A percentile compares a stretch with the other conserved stretches of the same genome.
These are phyloP conservation scores for Arctia plantaginis DNA, from an alignment of 2,888 invertebrate species.

Conservation along the genomic window DNA sequence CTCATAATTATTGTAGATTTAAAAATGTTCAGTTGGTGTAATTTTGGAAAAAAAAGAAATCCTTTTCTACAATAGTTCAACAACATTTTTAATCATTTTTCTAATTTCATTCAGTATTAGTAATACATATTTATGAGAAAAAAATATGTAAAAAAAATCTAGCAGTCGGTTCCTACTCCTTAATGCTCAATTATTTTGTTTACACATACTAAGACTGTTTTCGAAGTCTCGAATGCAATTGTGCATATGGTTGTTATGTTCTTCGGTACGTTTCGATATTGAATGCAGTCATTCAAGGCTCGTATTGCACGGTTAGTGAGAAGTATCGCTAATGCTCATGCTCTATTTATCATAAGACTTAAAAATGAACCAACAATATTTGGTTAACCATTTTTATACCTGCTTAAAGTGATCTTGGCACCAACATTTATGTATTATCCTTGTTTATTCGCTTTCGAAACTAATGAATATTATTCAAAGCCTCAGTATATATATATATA, in stretches of 20 bases:
- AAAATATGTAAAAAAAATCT: neutral
- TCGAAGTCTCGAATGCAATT: conserved; percentile 1
- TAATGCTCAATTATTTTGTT: conserved; percentile 1
- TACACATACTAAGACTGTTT: neutral
- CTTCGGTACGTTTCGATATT: conserved; percentile 44
- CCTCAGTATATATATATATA: neutral
- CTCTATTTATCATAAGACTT: conserved; percentile 56
- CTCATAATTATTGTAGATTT: neutral
- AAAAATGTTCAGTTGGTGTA: neutral
- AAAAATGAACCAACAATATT: conserved; percentile 23
- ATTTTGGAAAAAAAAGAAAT: neutral
- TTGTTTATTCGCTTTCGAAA: neutral
- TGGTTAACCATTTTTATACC: too few species aligned
- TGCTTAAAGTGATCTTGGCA: neutral
- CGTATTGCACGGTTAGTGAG: conserved; percentile 57
- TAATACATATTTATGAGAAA: neutral
- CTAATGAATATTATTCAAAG: neutral
- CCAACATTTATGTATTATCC: neutral
- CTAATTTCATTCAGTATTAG: too few species aligned
- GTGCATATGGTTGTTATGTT: conserved; percentile 27
- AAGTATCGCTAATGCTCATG: conserved; percentile 45
- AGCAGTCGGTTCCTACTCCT: neutral
- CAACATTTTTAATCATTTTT: too few species aligned
- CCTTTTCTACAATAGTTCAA: too few species aligned
- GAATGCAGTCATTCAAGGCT: conserved; percentile 64